Evolutionary conservation across 2,113 vertebrate species (phyloP), one percentile per base, ranked within the genome.

Genomic region (Ascaphus truei): DNA sequence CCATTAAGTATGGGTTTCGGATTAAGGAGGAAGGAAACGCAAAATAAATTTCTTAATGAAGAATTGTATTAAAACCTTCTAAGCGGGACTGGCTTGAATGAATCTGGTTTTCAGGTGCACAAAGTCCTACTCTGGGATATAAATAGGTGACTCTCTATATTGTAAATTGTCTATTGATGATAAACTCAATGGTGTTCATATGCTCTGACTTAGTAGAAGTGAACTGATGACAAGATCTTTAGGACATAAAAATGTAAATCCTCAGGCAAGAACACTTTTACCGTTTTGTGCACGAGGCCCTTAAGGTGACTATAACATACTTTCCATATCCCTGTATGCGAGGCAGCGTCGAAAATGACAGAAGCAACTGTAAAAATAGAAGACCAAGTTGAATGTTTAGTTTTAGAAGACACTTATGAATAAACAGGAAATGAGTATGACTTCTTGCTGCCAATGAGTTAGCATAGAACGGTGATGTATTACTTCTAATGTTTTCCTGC

Each of bases 251-350:
- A n/a, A n/a, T n/a, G n/a, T n/a, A n/a, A n/a, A n/a, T n/a, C n/a
- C n/a, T n/a, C n/a, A n/a, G n/a, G 58, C 22, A n/a, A 4, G 45
- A 61, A 43, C 58, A 45, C 30, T 20, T 31, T 9, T 61, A 20
- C 39, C 29, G 13, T 47, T 30, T 12, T 41, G 3, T 62, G 18
- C 27, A 62, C 6, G 16, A 30, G 39, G 39, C 18, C 41, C 29
- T 4, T 45, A 18, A 30, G 39, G 27, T 55, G 50, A 66, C 51
- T 31, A 66, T 43, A 51, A 56, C 26, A 55, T 43, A 43, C 27
- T 53, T 55, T 55, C 55, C 50, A 66, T 66, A 66, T 66, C 43
- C 55, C 15, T 55, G 26, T 18, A 55, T 12, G 53, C 26, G 26
- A 66, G 27, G 22, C 36, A 66, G n/a, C 25, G 31, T 55, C 25